Percentiles rank a stretch among this genome's conserved stretches.
Conservation (phyloP, 1,140 invertebrate species). For the Rhagoletis zephyria region DNA sequence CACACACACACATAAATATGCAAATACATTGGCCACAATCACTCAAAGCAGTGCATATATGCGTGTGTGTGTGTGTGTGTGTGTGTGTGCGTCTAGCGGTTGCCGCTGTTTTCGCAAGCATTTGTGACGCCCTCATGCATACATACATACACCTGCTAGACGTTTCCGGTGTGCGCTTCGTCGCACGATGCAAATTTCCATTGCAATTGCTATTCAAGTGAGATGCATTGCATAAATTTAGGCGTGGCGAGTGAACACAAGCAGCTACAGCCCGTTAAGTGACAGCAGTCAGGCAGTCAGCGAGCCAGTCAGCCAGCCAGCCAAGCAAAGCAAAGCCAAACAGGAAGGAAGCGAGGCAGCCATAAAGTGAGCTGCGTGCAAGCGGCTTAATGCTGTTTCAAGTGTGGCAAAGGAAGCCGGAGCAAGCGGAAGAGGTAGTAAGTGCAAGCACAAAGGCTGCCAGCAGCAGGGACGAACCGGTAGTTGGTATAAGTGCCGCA, state of each 20-base stretch:
- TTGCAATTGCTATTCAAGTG: constrained; percentile 41
- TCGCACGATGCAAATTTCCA: constrained; percentile 43
- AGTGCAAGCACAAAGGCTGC: not conserved
- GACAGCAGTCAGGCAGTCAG: not conserved
- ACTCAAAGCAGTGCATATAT: not conserved
- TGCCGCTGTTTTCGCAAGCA: too few species aligned
- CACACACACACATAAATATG: not conserved
- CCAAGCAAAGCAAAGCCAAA: not conserved
- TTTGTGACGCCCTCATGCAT: not conserved
- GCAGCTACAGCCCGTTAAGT: constrained; percentile 21
- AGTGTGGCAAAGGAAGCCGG: not conserved
- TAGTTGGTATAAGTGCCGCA: not conserved
- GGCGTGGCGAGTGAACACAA: constrained; percentile 28
- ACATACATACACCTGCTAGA: not conserved
- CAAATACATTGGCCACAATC: not conserved
- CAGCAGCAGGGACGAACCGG: not conserved
- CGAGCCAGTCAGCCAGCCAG: too few species aligned
- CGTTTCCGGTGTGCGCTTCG: not conserved
- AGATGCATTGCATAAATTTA: constrained; percentile 46
- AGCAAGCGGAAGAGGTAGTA: not conserved
- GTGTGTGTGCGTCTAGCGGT: too few species aligned
- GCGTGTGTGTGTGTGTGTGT: not conserved
- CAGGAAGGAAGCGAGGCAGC: not conserved
- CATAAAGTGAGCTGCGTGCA: constrained; percentile 5
- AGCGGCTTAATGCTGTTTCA: not conserved